phyloP scores from a whole-genome alignment of 2,797 vertebrate genomes.

The Darevskia mixta region DNA sequence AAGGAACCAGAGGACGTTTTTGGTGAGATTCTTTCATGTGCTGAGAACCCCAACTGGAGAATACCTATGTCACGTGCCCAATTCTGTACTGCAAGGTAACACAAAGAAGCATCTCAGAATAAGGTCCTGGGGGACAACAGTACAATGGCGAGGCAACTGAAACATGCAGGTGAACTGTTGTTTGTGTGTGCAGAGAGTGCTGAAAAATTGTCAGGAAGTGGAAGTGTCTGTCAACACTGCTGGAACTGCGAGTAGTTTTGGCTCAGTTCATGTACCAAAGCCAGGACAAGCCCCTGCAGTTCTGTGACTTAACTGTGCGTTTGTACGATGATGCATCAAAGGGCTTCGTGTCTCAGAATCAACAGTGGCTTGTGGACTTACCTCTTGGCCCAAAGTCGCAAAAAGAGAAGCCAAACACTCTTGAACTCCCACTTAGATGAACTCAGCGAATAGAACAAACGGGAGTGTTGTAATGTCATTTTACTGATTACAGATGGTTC shows the following conservation, averaged over 20 bases:
- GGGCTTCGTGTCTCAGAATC: not conserved
- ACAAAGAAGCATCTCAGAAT: not conserved
- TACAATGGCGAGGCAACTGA: not conserved
- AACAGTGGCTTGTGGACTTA: not conserved
- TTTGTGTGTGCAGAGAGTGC: not conserved
- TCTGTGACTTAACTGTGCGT: not conserved
- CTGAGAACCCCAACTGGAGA: not conserved
- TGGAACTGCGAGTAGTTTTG: not conserved
- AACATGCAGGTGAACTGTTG: not conserved
- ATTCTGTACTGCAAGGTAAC: not conserved
- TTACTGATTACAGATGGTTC: slow-evolving; percentile 16
- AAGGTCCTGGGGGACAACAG: not conserved
- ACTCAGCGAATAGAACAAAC: slow-evolving; percentile 47
- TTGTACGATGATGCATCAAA: not conserved
- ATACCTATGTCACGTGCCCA: not conserved
- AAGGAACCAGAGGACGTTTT: no score
- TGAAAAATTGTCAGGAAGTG: not conserved
- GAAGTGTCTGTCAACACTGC: not conserved
- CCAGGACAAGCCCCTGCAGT: not conserved
- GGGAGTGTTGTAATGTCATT: slow-evolving; percentile 31
- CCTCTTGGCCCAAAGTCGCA: not conserved
- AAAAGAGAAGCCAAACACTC: slow-evolving; percentile 13
- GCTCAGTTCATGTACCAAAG: not conserved
- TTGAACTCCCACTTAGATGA: not conserved
- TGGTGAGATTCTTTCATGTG: not conserved